These are phyloP conservation scores for Molanna angustata DNA, from an alignment of 2,888 invertebrate species.

Conservation along the genomic window DNA sequence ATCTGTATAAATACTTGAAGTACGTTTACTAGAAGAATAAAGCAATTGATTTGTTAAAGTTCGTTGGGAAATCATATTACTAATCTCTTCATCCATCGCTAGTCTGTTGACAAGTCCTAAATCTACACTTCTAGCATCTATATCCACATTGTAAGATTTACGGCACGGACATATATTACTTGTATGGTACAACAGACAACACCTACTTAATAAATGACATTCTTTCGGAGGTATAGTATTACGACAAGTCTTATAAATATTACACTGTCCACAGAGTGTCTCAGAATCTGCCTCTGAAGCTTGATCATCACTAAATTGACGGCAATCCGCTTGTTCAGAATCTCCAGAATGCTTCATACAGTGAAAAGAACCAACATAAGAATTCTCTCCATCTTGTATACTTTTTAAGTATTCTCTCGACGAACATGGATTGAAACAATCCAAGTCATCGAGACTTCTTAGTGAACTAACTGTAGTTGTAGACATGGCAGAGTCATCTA, in stretches of 20 bases:
- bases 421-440: constrained; percentile 37
- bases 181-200: constrained; percentile 26
- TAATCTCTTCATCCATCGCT: constrained; percentile 49
- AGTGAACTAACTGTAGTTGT: constrained; percentile 55
- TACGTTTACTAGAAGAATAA: constrained; percentile 60
- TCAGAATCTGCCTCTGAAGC: constrained; percentile 33
- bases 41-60: constrained; percentile 53
- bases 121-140: constrained; percentile 42
- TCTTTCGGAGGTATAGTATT: constrained; percentile 22
- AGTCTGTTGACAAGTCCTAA: constrained; percentile 51
- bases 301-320: constrained; percentile 37
- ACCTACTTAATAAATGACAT: constrained; percentile 25
- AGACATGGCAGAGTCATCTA: constrained; percentile 58
- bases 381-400: constrained; percentile 16
- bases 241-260: constrained; percentile 5
- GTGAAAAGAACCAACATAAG: constrained; percentile 2
- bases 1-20: constrained; percentile 82
- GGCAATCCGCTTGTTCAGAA: constrained; percentile 19
- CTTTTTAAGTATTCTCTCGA: constrained; percentile 30
- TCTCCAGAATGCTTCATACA: constrained; percentile 19
- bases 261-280: constrained; percentile 29
- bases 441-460: constrained; percentile 59
- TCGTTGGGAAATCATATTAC: constrained; percentile 46
- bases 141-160: constrained; percentile 38
- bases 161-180: constrained; percentile 24